These are phyloP conservation scores for Coptotermes formosanus DNA, from an alignment of 1,140 invertebrate species.

Conservation along the genomic window DNA sequence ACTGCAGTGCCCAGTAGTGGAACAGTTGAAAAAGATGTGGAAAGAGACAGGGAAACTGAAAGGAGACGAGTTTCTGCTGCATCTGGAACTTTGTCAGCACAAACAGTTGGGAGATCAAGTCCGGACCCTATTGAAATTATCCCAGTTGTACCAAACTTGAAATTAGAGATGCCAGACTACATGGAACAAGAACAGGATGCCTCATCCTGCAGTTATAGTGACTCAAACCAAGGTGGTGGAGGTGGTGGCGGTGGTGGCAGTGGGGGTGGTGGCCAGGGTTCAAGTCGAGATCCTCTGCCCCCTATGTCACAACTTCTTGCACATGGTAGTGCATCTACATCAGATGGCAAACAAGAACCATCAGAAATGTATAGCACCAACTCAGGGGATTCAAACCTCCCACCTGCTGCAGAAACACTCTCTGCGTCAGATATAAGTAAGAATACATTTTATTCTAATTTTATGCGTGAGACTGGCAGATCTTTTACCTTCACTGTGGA, in stretches of 20 bases:
- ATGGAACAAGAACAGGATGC: conserved; percentile 43
- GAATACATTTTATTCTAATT: neutral
- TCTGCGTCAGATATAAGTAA: conserved; percentile 29
- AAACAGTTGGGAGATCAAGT: conserved; percentile 18
- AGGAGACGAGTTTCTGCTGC: neutral
- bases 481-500: no score
- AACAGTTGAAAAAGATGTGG: conserved; percentile 14
- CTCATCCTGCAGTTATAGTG: conserved; percentile 25
- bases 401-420: conserved; percentile 40
- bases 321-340: neutral
- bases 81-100: neutral
- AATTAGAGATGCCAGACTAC: conserved; percentile 52
- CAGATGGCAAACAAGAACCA: conserved; percentile 30
- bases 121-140: conserved; percentile 50
- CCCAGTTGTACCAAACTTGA: conserved; percentile 51
- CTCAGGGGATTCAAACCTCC: conserved; percentile 42
- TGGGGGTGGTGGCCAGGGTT: neutral
- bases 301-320: conserved; percentile 19
- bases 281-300: neutral
- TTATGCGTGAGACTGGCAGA: no score
- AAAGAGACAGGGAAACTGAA: conserved; percentile 25
- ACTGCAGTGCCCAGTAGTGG: neutral
- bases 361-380: conserved; percentile 45
- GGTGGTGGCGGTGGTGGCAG: neutral
- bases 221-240: conserved; percentile 21